A percentile compares a stretch with the other conserved stretches of the same genome.
These are phyloP conservation scores for Pseudopleuronectes americanus DNA, from an alignment of 2,797 vertebrate species.

Conservation along the genomic window DNA sequence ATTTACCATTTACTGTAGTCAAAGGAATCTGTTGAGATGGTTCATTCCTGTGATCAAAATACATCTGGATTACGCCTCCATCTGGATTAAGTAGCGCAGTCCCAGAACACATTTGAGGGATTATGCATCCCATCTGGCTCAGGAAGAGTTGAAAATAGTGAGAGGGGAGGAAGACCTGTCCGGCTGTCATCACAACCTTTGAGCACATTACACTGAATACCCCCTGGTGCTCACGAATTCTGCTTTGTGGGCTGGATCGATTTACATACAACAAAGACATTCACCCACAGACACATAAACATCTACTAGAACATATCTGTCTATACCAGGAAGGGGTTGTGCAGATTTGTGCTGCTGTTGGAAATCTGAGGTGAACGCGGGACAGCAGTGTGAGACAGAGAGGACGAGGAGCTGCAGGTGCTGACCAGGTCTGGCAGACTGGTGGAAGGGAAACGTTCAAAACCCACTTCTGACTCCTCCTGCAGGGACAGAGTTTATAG, in stretches of 20 bases:
- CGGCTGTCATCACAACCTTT: background rate
- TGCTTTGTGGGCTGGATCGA: no score
- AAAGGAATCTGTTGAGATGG: no score
- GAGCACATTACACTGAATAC: no score
- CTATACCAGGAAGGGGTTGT: slow-evolving; percentile 83
- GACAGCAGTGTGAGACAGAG: slow-evolving; percentile 34
- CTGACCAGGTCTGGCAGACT: slow-evolving; percentile 94
- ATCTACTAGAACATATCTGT: background rate
- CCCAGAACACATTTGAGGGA: background rate
- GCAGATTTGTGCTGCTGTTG: slow-evolving; percentile 64
- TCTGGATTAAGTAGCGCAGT: background rate
- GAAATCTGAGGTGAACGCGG: slow-evolving; percentile 67
- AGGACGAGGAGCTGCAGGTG: slow-evolving; percentile 85
- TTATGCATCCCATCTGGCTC: background rate
- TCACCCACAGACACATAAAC: background rate
- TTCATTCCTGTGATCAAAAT: no score
- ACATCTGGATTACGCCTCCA: background rate
- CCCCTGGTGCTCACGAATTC: no score
- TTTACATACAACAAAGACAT: background rate
- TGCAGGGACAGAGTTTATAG: slow-evolving; percentile 54
- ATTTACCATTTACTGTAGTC: no score
- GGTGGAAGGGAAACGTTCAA: slow-evolving; percentile 89
- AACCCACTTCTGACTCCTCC: slow-evolving; percentile 91
- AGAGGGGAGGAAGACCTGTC: background rate
- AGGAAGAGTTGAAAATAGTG: background rate